Base-by-base conservation (phyloP, 2,888 invertebrate genomes). In the Caenorhabditis angaria region DNA sequence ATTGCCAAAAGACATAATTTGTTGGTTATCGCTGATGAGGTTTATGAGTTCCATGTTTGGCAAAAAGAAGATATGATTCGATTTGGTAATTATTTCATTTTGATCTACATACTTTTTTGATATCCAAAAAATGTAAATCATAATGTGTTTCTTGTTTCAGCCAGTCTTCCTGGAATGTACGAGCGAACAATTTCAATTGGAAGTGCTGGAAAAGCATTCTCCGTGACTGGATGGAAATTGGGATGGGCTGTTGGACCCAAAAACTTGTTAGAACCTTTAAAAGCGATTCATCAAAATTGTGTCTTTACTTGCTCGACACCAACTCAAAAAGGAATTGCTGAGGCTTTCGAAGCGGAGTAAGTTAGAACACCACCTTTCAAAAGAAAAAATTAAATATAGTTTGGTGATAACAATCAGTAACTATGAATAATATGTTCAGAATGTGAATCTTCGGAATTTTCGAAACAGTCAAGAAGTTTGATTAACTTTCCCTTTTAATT, bases 191-290 rank as follows among this genome's bases (percentile, higher is more conserved):
- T 99, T 41, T 97, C 97, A 0, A 92, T 99, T 76, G 96, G 97
- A 0, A 97, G 96, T 25, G 97, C 96, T 0, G 97, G 97, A 0
- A 99, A 97, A 91, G 94, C 95, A 0, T 97, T 97, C 90, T 95
- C 95, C 62, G 94, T 95, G 18, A 99, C 97, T 0, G 97, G 97
- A 3, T 95, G 95, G 95, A 96, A 88, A 69, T 70, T 87, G 93
- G 97, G 97, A 61, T 99, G 97, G 97, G 94, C 94, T 0, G 94
- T 96, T 88, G 97, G 93, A 0, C 96, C 97, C 0, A 91, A 91
- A 0, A 88, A 91, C 69, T 90, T 99, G 12, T 91, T 97, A 87
- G 88, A 89, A 50, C 94, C 95, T 88, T 88, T 95, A 65, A 92
- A 93, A 88, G 91, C 88, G 78, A 92, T 96, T 25, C 97, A 97